Percentiles rank a stretch among this genome's conserved stretches.
phyloP scores from a whole-genome alignment of 2,888 invertebrate genomes.

The Callinectes sapidus region DNA sequence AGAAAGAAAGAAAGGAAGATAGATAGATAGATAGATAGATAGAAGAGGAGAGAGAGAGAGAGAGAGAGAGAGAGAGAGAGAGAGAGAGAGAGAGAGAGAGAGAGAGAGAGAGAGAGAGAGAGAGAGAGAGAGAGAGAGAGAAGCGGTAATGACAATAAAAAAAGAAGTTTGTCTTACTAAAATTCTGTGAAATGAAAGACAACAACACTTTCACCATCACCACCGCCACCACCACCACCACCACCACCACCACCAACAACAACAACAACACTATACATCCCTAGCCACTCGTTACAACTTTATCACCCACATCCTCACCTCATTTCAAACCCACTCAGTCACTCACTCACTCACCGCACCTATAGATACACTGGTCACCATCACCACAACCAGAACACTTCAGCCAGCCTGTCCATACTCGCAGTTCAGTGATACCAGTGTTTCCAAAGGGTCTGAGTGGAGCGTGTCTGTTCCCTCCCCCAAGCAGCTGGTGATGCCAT shows the following conservation, averaged over 20 bases:
- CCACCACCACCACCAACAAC: not conserved
- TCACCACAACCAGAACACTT: not conserved
- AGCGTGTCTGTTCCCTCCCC: not conserved
- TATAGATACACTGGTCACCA: not conserved
- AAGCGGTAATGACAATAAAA: not conserved
- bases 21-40: not conserved
- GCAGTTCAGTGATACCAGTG: not conserved
- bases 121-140: conserved; percentile 1
- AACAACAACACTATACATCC: not conserved
- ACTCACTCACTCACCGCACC: not conserved
- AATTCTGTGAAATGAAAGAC: not conserved
- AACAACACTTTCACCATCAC: not conserved
- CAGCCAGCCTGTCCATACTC: not conserved
- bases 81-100: not conserved
- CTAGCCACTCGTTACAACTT: no score
- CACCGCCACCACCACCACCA: not conserved
- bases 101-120: not conserved
- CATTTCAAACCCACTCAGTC: no score
- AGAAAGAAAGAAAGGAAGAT: not conserved
- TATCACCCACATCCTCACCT: no score
- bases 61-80: not conserved
- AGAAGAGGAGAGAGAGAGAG: not conserved
- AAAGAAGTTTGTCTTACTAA: not conserved
- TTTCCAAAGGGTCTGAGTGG: not conserved
- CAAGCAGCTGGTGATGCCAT: not conserved